Evolutionary conservation across 2,113 vertebrate species (phyloP).

Genomic region (Shinisaurus crocodilurus): DNA sequence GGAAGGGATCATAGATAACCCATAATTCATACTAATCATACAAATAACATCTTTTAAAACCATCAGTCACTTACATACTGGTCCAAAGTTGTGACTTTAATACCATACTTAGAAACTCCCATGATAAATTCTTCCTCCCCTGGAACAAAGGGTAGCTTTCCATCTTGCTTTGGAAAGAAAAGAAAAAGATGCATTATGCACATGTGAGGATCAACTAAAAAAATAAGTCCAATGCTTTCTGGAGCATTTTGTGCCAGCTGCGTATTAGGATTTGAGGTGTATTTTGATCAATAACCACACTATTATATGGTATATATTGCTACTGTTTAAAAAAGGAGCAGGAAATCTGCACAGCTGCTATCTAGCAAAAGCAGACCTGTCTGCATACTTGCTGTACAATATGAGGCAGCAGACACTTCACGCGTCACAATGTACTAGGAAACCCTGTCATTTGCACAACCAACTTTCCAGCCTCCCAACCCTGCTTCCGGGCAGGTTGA

Average conservation of each 20-base stretch:
- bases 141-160: constrained; percentile 95
- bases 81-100: constrained; percentile 93
- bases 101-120: constrained; percentile 94
- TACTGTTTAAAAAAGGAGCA: background rate
- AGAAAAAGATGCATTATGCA: constrained; percentile 52
- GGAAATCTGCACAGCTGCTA: background rate
- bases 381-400: background rate
- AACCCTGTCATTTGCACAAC: background rate
- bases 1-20: background rate
- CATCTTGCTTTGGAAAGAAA: constrained; percentile 89
- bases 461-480: background rate
- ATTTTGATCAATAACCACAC: background rate
- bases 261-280: background rate
- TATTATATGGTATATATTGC: background rate
- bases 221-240: background rate
- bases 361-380: background rate
- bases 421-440: background rate
- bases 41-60: background rate
- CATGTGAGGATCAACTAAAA: constrained; percentile 10
- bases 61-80: constrained; percentile 89
- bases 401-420: too few species aligned
- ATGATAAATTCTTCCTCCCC: constrained; percentile 94
- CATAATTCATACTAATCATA: background rate
- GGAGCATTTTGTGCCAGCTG: background rate
- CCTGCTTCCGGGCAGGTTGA: background rate